phyloP scores from a whole-genome alignment of 2,888 invertebrate genomes.

The Aricia artaxerxes region DNA sequence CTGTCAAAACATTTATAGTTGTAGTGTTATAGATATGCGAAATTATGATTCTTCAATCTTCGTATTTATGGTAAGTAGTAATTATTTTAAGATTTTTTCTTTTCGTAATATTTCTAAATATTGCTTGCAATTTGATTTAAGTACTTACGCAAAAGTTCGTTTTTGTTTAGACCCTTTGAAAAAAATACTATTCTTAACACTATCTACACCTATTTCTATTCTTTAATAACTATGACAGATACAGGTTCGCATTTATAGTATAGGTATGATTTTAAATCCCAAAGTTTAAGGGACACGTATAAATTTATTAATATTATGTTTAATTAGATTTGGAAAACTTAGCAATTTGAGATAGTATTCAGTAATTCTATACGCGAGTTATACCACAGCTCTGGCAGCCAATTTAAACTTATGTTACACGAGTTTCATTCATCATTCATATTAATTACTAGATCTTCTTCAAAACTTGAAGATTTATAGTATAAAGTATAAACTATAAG shows the following conservation, averaged over 20 bases:
- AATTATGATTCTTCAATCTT: not conserved
- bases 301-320: too few species aligned
- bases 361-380: not conserved
- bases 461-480: not conserved
- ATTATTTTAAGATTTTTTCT: not conserved
- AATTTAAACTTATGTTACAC: slow-evolving; percentile 14
- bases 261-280: too few species aligned
- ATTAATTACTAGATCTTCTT: slow-evolving; percentile 8
- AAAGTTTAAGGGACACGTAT: too few species aligned
- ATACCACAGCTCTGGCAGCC: not conserved
- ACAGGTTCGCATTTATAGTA: too few species aligned
- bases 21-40: too few species aligned
- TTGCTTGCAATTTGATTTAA: too few species aligned
- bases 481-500: not conserved
- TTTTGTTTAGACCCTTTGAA: too few species aligned
- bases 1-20: too few species aligned
- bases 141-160: too few species aligned
- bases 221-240: too few species aligned
- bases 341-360: not conserved
- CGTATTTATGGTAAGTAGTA: not conserved
- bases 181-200: too few species aligned
- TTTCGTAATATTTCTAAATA: not conserved
- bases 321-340: not conserved
- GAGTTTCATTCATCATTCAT: not conserved
- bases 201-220: too few species aligned